phyloP scores from a whole-genome alignment of 1,140 invertebrate genomes.

The Macrobrachium nipponense region DNA sequence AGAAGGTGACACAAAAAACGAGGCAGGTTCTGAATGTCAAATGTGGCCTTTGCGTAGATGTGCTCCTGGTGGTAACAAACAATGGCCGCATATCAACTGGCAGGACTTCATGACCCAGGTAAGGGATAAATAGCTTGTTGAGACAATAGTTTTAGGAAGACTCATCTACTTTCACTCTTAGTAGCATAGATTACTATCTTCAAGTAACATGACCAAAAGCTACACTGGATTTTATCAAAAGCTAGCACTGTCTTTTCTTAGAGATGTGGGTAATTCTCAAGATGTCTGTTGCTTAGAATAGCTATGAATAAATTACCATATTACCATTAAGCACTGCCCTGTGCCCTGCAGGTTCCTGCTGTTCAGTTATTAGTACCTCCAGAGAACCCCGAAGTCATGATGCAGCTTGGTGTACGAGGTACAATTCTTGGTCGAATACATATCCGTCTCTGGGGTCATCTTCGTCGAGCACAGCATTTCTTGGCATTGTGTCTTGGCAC shows the following conservation, averaged over 20 bases:
- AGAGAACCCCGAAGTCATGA: neutral
- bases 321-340: neutral
- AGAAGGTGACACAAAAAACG: neutral
- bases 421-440: neutral
- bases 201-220: too few relatives aligned
- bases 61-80: neutral
- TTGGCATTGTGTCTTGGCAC: conserved; percentile 6
- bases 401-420: neutral
- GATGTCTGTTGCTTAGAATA: too few relatives aligned
- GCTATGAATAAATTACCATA: neutral
- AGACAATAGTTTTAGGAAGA: too few relatives aligned
- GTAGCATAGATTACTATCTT: too few relatives aligned
- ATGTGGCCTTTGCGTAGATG: neutral
- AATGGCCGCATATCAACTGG: conserved; percentile 6
- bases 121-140: neutral
- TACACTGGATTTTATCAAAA: too few relatives aligned
- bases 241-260: too few relatives aligned
- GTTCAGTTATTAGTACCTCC: neutral
- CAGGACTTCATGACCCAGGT: conserved; percentile 9
- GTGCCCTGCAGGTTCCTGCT: neutral
- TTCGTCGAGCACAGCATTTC: conserved; percentile 11
- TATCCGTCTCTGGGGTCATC: conserved; percentile 11
- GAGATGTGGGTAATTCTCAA: too few relatives aligned
- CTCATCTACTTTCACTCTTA: too few relatives aligned
- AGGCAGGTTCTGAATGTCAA: neutral